Base-by-base conservation (phyloP, 37 sponge, comb jelly and placozoan genomes). In the Dysidea cf. avara region DNA sequence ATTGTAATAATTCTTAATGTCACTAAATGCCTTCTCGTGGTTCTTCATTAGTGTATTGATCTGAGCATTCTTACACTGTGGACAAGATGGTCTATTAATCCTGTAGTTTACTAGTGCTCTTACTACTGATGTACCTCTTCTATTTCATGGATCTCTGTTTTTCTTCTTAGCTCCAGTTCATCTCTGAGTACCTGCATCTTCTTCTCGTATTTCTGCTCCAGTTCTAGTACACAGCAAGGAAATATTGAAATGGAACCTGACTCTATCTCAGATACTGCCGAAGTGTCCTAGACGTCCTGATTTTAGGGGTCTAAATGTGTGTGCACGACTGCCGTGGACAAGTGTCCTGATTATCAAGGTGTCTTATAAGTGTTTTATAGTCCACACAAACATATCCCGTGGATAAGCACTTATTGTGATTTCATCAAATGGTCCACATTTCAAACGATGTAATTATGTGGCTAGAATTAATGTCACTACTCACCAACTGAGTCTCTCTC, bases 1-100 rank as follows among this genome's bases (percentile, higher is more conserved):
- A 69, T 98, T 98, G 81, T 98, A 98, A 75, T 98, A 98, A 71
- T 92, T 94, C 85, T 98, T 98, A 73, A 98, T 98, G 71, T 94
- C 95, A 80, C 93, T 92, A 77, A 98, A 98, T 2, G 96, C 96
- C 72, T 94, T 98, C 72, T 98, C 99, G 67, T 98, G 99, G 62
- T 98, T 98, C 77, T 81, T 91, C 96, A 94, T 98, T 68, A 98
- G 68, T 3, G 81, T 68, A 38, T 94, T 88, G 55, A 98, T 98
- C 67, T 98, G 99, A 55, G 80, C 90, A 80, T 98, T 98, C 93
- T 98, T 98, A 13, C 99, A 68, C 99, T 96, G 82, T 22, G 11
- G 7, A 71, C 18, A 46, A 39, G 11, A 25, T 38, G 35, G 16
- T 36, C 35, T 18, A 50, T 37, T 13, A 14, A 66, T 20, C 24